A percentile compares a stretch with the other conserved stretches of the same genome.
Evolutionary conservation across 2,888 invertebrate genomes (phyloP).

Genomic region (Cephus nigrinus): DNA sequence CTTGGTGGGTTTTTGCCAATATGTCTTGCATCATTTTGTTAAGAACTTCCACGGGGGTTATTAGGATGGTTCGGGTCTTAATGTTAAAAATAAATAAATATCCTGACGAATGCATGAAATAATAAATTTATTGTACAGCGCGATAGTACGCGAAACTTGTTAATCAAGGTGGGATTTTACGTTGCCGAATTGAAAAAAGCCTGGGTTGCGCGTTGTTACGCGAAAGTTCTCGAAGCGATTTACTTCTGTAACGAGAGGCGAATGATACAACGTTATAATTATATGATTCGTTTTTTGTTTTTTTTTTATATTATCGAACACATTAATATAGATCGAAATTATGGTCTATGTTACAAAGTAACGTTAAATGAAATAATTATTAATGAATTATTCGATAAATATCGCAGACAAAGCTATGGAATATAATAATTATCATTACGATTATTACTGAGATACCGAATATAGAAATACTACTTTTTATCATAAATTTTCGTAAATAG

Average conservation of each 20-base stretch:
- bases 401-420: constrained; percentile 43
- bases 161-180: neutral
- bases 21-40: neutral
- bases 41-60: neutral
- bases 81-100: neutral
- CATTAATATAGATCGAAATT: constrained; percentile 27
- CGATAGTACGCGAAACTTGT: neutral
- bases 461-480: constrained; percentile 56
- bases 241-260: constrained; percentile 48
- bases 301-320: constrained; percentile 42
- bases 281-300: constrained; percentile 38
- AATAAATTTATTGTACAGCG: neutral
- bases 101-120: neutral
- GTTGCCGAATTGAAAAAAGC: neutral
- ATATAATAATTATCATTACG: constrained; percentile 43
- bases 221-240: constrained; percentile 48
- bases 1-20: neutral
- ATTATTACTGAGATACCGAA: constrained; percentile 49
- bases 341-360: constrained; percentile 12
- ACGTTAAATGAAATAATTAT: constrained; percentile 39
- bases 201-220: constrained; percentile 36
- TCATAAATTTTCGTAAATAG: constrained; percentile 58
- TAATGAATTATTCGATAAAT: constrained; percentile 43
- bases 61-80: neutral
- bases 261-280: constrained; percentile 49